phyloP scores from a whole-genome alignment of 2,797 vertebrate species.

The Spea hammondii region DNA sequence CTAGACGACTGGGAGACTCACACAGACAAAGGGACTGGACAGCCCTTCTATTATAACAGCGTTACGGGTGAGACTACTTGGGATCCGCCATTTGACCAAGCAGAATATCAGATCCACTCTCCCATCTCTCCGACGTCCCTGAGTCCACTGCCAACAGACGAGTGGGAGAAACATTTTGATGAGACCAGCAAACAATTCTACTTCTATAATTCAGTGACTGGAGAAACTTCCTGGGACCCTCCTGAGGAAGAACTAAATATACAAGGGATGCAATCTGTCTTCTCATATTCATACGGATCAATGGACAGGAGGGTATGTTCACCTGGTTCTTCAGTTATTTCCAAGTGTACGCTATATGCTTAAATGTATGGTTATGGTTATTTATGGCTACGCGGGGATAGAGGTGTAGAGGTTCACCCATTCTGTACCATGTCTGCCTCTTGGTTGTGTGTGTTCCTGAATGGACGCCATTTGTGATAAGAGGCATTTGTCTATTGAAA shows the following conservation, averaged over 20 bases:
- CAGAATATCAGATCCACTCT: constrained; percentile 58
- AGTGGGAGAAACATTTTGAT: constrained; percentile 79
- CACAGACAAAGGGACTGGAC: constrained; percentile 73
- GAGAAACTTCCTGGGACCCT: constrained; percentile 76
- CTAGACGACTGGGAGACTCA: constrained; percentile 76
- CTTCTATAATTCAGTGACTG: constrained; percentile 76
- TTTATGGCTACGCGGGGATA: too few species aligned
- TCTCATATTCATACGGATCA: constrained; percentile 51
- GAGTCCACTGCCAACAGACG: constrained; percentile 58
- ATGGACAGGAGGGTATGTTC: constrained; percentile 70
- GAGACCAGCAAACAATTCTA: constrained; percentile 73
- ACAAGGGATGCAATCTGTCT: constrained; percentile 64
- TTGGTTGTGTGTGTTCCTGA: too few species aligned
- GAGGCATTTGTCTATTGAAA: too few species aligned
- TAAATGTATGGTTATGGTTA: too few species aligned
- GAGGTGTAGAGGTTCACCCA: too few species aligned
- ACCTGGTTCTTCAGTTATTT: not conserved
- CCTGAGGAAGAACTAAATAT: constrained; percentile 61
- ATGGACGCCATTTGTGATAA: too few species aligned
- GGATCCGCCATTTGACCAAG: constrained; percentile 75
- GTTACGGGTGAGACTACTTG: constrained; percentile 85
- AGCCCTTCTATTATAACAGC: constrained; percentile 83
- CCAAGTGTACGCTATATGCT: too few species aligned
- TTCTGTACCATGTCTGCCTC: too few species aligned
- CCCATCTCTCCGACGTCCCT: constrained; percentile 57